phyloP scores from a whole-genome alignment of 1,140 invertebrate genomes.

The Potamilus streckersoni region DNA sequence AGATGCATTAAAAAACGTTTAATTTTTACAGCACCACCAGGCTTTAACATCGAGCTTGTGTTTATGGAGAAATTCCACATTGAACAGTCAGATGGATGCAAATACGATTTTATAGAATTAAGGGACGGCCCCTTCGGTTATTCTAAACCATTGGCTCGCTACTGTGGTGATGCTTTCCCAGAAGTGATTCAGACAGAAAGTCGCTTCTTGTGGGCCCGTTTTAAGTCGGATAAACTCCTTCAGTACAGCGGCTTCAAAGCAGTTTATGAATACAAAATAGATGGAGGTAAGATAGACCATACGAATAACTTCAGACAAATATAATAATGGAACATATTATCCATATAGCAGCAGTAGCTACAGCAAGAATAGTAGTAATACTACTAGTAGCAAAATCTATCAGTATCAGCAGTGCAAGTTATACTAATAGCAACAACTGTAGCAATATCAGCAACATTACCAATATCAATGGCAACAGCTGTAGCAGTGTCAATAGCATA shows the following conservation, averaged over 20 bases:
- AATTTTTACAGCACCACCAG: conserved; percentile 77
- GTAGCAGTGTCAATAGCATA: no score
- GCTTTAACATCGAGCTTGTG: conserved; percentile 81
- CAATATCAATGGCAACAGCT: no score
- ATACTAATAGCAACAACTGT: no score
- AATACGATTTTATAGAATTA: conserved; percentile 86
- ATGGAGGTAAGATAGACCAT: conserved; percentile 25
- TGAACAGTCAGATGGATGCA: conserved; percentile 79
- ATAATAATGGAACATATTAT: no score
- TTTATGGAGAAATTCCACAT: conserved; percentile 85
- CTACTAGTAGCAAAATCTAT: no score
- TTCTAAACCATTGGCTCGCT: conserved; percentile 77
- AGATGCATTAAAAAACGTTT: not conserved
- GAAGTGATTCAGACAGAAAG: conserved; percentile 81
- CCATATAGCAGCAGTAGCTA: no score
- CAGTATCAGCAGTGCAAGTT: no score
- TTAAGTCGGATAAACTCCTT: conserved; percentile 86
- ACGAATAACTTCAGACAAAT: no score
- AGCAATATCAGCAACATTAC: no score
- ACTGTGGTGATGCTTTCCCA: conserved; percentile 83
- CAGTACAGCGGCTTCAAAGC: conserved; percentile 86
- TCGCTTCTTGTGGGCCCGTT: conserved; percentile 84
- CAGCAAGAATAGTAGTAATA: no score
- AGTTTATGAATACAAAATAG: conserved; percentile 72
- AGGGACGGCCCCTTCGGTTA: conserved; percentile 88